Percentiles rank a stretch among this genome's conserved stretches.
Evolutionary conservation across 1,140 invertebrate genomes (phyloP).

Genomic region (Bradysia coprophila): DNA sequence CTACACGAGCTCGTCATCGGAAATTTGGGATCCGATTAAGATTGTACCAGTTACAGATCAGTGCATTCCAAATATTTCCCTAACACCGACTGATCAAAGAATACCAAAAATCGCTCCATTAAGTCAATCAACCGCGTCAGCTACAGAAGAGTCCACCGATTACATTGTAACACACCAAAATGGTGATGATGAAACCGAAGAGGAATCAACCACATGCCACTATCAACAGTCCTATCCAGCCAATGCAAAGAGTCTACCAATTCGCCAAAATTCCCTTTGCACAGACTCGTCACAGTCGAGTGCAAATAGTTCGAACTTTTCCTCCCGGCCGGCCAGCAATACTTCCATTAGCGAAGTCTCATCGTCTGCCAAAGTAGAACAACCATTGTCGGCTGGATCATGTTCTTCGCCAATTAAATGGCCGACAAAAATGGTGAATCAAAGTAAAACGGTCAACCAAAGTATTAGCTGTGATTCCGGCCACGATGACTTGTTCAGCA

Average conservation of each 20-base stretch:
- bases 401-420: neutral
- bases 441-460: conserved; percentile 7
- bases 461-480: conserved; percentile 18
- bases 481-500: conserved; percentile 18
- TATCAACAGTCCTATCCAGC: too few species aligned
- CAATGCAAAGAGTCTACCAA: neutral
- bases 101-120: neutral
- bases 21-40: conserved; percentile 46
- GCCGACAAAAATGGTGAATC: conserved; percentile 1
- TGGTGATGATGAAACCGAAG: too few species aligned
- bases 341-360: neutral
- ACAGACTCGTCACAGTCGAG: neutral
- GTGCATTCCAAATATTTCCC: neutral
- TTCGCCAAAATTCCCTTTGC: conserved; percentile 3
- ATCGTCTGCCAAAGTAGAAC: neutral
- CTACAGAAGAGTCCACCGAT: neutral
- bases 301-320: neutral
- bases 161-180: too few species aligned
- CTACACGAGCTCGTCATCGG: conserved; percentile 45
- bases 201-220: too few species aligned
- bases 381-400: neutral
- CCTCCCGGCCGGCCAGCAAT: conserved; percentile 1
- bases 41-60: neutral
- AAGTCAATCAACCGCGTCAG: neutral
- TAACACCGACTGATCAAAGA: neutral